Evolutionary conservation across 2,797 vertebrate species (phyloP), one percentile per base, ranked within the genome.

Genomic region (Oophaga sylvatica): DNA sequence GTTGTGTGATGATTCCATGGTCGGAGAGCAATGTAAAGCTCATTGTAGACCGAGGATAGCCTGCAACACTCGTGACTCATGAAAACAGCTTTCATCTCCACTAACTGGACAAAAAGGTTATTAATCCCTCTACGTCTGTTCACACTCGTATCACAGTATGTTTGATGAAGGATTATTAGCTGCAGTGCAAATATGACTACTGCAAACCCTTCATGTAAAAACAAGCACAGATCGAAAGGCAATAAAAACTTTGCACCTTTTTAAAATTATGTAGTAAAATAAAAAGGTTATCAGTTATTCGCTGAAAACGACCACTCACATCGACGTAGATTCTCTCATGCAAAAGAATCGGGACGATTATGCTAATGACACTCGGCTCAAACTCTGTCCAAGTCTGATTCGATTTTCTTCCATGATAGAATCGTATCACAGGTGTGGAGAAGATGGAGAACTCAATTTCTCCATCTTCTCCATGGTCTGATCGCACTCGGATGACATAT

Each of bases 31-130:
- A 84, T 76, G 22, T 19, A 63, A 73, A 59, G 53, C 53, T 83
- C 35, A 60, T 62, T 60, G 29, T 73, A 7, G 41, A 29, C 41
- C 11, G 22, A 62, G 41, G 59, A 84, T 29, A 48, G 48, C 68
- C 11, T 5, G 35, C 6, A 35, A 85, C 60, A 65, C 76, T n/a
- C 35, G 57, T 22, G 15, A 84, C 59, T 83, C 48, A 60, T 9
- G 41, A 73, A 77, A 71, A 73, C 53, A 48, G 17, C 13, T 63
- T 84, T 84, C 60, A 75, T 77, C 60, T 77, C 31, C 20, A 65
- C 63, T 53, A 63, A 26, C 5, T 3, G 59, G 71, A 76, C 71
- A 77, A 78, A 75, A 75, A 78, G 19, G 60, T 77, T 48, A 65
- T 77, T 77, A 53, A 68, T 63, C 13, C 35, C 70, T 73, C 15